Conservation (phyloP, 2,113 vertebrate species). For the Anarhynchus alexandrinus region DNA sequence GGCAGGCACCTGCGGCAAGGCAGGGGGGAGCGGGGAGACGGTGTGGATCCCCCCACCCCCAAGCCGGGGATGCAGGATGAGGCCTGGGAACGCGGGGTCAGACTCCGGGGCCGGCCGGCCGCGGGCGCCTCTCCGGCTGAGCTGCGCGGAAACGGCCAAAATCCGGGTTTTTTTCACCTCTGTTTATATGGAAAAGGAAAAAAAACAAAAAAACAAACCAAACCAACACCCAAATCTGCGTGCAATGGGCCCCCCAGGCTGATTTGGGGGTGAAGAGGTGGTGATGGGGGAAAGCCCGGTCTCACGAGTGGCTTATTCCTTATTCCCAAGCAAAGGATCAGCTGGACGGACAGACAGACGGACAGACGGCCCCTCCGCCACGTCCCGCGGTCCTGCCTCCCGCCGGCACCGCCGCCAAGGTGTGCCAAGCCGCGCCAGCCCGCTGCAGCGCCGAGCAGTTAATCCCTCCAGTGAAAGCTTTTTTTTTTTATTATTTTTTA, state of each 20-base stretch:
- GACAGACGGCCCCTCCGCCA: background rate
- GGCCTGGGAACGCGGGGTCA: background rate
- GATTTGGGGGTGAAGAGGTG: background rate
- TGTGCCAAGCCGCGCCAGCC: background rate
- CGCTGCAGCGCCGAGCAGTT: background rate
- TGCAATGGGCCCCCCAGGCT: rapidly evolving
- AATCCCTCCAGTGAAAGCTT: background rate
- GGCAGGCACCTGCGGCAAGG: background rate
- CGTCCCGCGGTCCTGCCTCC: background rate
- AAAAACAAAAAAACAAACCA: background rate
- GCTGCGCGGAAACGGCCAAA: rapidly evolving
- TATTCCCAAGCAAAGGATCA: background rate
- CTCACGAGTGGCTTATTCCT: background rate
- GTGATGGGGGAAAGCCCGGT: background rate
- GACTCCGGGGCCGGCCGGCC: rapidly evolving
- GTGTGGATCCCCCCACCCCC: background rate
- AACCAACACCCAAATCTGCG: no score
- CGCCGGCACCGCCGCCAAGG: background rate
- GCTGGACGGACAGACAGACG: background rate
- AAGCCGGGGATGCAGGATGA: rapidly evolving
- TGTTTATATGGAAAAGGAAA: background rate
- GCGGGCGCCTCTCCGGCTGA: rapidly evolving
- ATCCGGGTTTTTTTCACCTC: rapidly evolving
- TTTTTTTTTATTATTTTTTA: no score
- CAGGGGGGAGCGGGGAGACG: background rate